Evolutionary conservation across 1,140 invertebrate species (phyloP).

Genomic region (Eurosta solidaginis): DNA sequence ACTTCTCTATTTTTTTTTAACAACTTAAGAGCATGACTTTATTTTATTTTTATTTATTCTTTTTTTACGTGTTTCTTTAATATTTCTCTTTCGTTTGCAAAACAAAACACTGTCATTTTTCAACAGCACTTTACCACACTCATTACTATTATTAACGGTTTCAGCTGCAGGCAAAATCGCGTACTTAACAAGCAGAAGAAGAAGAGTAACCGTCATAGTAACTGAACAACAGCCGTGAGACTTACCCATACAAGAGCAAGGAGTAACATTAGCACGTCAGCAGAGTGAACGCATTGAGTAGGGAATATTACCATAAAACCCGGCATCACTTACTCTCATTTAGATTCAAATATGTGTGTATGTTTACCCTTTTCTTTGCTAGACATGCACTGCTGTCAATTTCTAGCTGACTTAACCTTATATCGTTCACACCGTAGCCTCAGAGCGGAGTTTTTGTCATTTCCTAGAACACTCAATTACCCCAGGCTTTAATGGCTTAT

Average conservation of each 20-base stretch:
- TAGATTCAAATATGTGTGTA: background rate
- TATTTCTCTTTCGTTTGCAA: background rate
- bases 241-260: no score
- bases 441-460: background rate
- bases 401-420: background rate
- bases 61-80: background rate
- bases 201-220: background rate
- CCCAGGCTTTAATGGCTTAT: constrained; percentile 16
- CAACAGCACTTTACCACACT: background rate
- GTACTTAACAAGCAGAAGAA: no score
- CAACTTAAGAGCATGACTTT: no score
- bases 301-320: background rate
- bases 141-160: constrained; percentile 5
- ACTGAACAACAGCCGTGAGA: background rate
- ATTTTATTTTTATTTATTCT: background rate
- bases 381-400: background rate
- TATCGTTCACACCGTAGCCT: background rate
- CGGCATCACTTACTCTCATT: no score
- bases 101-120: background rate
- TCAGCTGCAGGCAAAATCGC: background rate
- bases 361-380: background rate
- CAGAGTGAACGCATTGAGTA: background rate
- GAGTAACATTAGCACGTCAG: no score
- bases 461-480: constrained; percentile 17
- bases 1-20: no score